Percentiles rank a stretch among this genome's conserved stretches.
Conservation (phyloP, 2,888 invertebrate species). For the Marronus borbonicus region DNA sequence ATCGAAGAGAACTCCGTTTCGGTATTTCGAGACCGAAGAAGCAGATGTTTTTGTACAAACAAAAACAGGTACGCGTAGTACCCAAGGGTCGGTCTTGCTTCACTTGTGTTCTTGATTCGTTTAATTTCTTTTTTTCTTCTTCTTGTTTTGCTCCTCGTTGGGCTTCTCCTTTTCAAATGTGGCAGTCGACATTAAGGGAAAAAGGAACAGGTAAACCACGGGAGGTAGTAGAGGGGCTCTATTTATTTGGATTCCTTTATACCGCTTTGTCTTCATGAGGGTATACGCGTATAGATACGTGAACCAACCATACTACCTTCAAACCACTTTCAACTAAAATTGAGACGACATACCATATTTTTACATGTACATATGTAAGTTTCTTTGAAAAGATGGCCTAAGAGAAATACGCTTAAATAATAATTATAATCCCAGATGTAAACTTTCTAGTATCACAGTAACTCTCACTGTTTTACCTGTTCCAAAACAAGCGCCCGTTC, state of each 20-base stretch:
- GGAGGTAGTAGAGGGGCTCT: not conserved
- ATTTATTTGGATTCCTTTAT: slow-evolving; percentile 1
- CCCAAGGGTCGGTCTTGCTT: slow-evolving; percentile 32
- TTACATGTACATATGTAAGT: too few species aligned
- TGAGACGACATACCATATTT: too few species aligned
- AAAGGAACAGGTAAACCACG: not conserved
- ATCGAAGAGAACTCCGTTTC: slow-evolving; percentile 31
- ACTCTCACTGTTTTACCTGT: too few species aligned
- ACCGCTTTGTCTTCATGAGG: not conserved
- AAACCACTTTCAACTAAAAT: too few species aligned
- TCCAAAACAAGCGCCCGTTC: too few species aligned
- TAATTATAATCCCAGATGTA: too few species aligned
- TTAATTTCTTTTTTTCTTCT: not conserved
- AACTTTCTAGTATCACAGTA: too few species aligned
- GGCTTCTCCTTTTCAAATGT: slow-evolving; percentile 27
- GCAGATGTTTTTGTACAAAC: slow-evolving; percentile 45
- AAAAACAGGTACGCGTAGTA: slow-evolving; percentile 42
- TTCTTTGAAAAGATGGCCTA: too few species aligned
- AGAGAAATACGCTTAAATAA: too few species aligned
- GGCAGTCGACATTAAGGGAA: not conserved
- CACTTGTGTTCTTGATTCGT: slow-evolving; percentile 32
- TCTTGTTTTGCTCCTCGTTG: not conserved
- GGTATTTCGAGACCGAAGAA: slow-evolving; percentile 41
- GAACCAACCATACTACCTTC: not conserved
- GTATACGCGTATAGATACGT: not conserved